Evolutionary conservation across 1,140 invertebrate genomes (phyloP).

Genomic region (Achroia grisella): DNA sequence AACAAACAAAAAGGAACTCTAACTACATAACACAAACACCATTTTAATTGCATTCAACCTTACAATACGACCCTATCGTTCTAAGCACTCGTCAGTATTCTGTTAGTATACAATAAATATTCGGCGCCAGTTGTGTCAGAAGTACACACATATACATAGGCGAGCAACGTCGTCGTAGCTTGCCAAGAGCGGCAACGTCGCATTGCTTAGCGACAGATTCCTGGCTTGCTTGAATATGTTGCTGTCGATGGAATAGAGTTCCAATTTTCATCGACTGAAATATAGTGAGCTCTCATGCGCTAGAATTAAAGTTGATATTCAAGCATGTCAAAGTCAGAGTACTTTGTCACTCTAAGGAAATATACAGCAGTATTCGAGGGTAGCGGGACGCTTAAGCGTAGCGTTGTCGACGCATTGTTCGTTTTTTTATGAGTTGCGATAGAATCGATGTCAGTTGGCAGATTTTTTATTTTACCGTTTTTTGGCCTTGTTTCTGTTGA

Average conservation of each 20-base stretch:
- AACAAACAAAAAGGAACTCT: slow-evolving; percentile 33
- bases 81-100: slow-evolving; percentile 62
- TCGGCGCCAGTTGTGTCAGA: slow-evolving; percentile 66
- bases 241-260: slow-evolving; percentile 35
- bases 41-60: slow-evolving; percentile 19
- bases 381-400: slow-evolving; percentile 55
- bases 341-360: slow-evolving; percentile 30
- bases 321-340: slow-evolving; percentile 2
- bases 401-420: slow-evolving; percentile 55
- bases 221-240: slow-evolving; percentile 51
- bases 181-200: slow-evolving; percentile 63
- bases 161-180: slow-evolving; percentile 44
- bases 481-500: slow-evolving; percentile 59
- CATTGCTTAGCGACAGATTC: slow-evolving; percentile 45
- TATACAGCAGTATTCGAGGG: slow-evolving; percentile 33
- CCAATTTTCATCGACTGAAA: slow-evolving; percentile 8
- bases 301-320: slow-evolving; percentile 12
- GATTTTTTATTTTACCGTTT: slow-evolving; percentile 72
- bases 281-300: slow-evolving; percentile 14
- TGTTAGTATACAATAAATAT: slow-evolving; percentile 74
- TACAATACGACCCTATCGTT: slow-evolving; percentile 54
- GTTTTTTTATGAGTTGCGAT: slow-evolving; percentile 59
- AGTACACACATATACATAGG: slow-evolving; percentile 69
- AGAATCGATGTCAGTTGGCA: slow-evolving; percentile 72
- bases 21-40: slow-evolving; percentile 28